Evolutionary conservation across 2,888 invertebrate species (phyloP), one percentile per base, ranked within the genome.

Genomic region (Limenitis camilla): DNA sequence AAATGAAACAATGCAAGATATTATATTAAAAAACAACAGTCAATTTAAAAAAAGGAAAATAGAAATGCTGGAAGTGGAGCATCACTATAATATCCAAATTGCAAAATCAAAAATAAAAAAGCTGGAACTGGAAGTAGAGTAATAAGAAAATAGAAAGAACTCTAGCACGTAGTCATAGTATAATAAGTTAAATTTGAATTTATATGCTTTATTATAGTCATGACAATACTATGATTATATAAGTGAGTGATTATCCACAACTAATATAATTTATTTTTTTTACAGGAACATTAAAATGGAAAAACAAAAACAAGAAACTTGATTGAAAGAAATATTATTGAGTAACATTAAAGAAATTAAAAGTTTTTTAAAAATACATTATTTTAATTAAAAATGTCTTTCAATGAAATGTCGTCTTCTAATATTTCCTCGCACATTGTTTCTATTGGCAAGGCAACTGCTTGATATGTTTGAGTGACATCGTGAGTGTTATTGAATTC

Each of bases 11-110:
- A 11, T 30, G 4, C 47, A 31, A 33, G 27, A 45, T 4, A 30
- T 9, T 6, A 47, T 47, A 38, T 35, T 47, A 6, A 30, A 47
- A 8, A 29, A 10, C 31, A 47, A 47, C 11, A 47, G 9, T 28
- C 6, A 29, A 11, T 45, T 45, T 27, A 45, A 45, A 45, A 45
- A 45, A 9, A 33, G 8, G 27, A 33, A 45, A 47, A 39, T 47
- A 47, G 47, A 47, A 11, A 47, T 47, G 47, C 36, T 39, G 29
- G 39, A 47, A 28, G 10, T 39, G 19, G 47, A 47, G 40, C 39
- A 39, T 27, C 8, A 38, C 9, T 47, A 31, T 30, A 47, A 30
- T 31, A 7, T 40, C 8, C n/a, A 27, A 47, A 47, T 47, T 47
- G 38, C 27, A n/a, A n/a, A 32, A 47, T 40, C 19, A 47, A 47